phyloP scores from a whole-genome alignment of 2,888 invertebrate genomes.

The Chymomyza caudatula region DNA sequence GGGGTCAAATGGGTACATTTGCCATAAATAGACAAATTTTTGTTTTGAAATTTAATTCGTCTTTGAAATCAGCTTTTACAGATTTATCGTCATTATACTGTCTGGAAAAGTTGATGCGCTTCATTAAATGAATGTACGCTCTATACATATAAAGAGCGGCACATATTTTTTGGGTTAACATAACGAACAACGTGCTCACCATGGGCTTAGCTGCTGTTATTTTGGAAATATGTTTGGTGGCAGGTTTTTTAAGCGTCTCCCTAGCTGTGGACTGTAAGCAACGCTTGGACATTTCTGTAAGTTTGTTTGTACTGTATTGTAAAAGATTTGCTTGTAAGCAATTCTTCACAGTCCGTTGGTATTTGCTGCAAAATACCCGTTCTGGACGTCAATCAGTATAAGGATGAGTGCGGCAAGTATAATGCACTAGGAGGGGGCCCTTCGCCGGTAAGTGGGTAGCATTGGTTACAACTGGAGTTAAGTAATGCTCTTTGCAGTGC shows the following conservation, averaged over 20 bases:
- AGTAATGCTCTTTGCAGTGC: slow-evolving; percentile 31
- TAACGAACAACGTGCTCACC: background rate
- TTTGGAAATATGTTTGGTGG: background rate
- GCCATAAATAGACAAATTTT: too few relatives aligned
- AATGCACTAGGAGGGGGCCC: slow-evolving; percentile 14
- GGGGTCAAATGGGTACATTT: too few relatives aligned
- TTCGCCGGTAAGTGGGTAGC: slow-evolving; percentile 38
- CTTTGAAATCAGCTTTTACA: too few relatives aligned
- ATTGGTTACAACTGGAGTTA: background rate
- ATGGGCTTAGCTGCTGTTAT: background rate
- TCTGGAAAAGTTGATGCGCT: background rate
- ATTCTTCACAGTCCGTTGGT: slow-evolving; percentile 10
- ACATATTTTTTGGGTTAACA: background rate
- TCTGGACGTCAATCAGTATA: slow-evolving; percentile 30
- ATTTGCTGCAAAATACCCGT: slow-evolving; percentile 43
- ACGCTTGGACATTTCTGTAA: slow-evolving; percentile 32
- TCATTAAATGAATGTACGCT: background rate
- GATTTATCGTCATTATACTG: too few relatives aligned
- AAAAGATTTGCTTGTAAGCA: background rate
- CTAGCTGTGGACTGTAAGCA: slow-evolving; percentile 31
- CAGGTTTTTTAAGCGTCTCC: background rate
- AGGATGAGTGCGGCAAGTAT: slow-evolving; percentile 26
- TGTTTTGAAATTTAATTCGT: too few relatives aligned
- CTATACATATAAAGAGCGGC: background rate
- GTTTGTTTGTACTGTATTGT: background rate